Evolutionary conservation across 2,888 invertebrate genomes (phyloP).

Genomic region (Eremobia ochroleuca): DNA sequence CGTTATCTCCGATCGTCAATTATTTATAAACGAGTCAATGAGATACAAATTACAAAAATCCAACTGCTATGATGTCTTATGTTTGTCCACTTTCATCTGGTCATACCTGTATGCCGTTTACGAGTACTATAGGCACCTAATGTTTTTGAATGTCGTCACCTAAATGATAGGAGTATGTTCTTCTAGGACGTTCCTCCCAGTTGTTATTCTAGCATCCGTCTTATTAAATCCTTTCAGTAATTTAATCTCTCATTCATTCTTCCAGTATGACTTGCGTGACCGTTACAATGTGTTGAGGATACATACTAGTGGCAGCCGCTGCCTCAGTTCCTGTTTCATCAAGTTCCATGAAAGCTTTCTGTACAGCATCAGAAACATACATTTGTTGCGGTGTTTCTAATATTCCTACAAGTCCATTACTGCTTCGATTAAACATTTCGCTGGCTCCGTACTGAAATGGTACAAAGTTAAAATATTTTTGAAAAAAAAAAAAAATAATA

Average conservation of each 20-base stretch:
- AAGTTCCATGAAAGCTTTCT: conserved; percentile 74
- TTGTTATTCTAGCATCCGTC: neutral
- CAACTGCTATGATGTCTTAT: no score
- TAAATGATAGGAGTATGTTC: neutral
- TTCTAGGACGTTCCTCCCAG: neutral
- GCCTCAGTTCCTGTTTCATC: conserved; percentile 81
- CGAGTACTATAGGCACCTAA: no score
- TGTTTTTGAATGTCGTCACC: neutral
- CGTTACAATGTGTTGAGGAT: conserved; percentile 5
- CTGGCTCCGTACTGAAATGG: conserved; percentile 68
- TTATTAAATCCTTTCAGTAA: neutral
- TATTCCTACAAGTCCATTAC: conserved; percentile 71
- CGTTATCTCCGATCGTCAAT: neutral
- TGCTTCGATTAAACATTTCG: conserved; percentile 66
- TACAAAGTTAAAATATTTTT: neutral
- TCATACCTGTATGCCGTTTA: neutral
- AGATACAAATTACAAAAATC: neutral
- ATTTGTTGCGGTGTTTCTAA: conserved; percentile 65
- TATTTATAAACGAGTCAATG: neutral
- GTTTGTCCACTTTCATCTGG: neutral
- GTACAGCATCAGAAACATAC: conserved; percentile 71
- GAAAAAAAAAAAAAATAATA: no score
- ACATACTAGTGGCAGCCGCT: conserved; percentile 80
- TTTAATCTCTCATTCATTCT: neutral
- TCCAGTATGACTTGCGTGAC: neutral